Base-by-base conservation (phyloP, 2,113 vertebrate genomes). In the Poicephalus meyeri region DNA sequence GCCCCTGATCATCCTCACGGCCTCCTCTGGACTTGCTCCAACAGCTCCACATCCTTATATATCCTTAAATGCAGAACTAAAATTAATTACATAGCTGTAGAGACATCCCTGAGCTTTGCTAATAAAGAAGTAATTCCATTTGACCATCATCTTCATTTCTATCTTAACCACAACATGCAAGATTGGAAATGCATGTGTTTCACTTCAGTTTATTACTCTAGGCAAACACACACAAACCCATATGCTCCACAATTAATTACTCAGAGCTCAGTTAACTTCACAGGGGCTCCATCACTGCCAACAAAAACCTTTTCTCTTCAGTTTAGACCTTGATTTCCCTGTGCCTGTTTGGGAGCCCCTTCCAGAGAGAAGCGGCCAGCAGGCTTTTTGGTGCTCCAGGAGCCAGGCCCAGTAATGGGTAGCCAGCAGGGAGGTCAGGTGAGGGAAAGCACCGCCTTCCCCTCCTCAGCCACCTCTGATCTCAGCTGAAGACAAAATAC, bases 81-180 rank as follows among this genome's bases (percentile, higher is more conserved):
- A 96, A 96, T 82, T 72, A 91, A 93, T 93, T 78, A 78, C 14
- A 24, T 18, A 96, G 64, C 90, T 93, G 71, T 66, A 82, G 88
- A 94, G 86, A 83, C 52, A 71, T 94, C 92, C 93, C 91, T 74
- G 92, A 72, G 25, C 70, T 66, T 86, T 35, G 35, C 76, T 97
- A 96, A 97, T 85, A 79, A 93, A 96, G 93, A 93, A 96, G 93
- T 96, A 91, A 97, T 94, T 93, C 69, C 74, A 72, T 96, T 73
- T 97, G 95, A 96, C 8, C 3, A 64, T 96, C 92, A 88, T 89
- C 94, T 97, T 97, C 39, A 84, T 96, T 97, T 97, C 84, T 91
- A 2, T 74, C 86, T 96, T 89, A 97, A 89, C 82, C 84, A 80
- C 46, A 80, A 78, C 1, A 0, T 80, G 70, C 41, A 56, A 93